A percentile compares a stretch with the other conserved stretches of the same genome.
These are phyloP conservation scores for Enteromius afrohamiltoni DNA, from an alignment of 2,797 vertebrate genomes.

Conservation along the genomic window DNA sequence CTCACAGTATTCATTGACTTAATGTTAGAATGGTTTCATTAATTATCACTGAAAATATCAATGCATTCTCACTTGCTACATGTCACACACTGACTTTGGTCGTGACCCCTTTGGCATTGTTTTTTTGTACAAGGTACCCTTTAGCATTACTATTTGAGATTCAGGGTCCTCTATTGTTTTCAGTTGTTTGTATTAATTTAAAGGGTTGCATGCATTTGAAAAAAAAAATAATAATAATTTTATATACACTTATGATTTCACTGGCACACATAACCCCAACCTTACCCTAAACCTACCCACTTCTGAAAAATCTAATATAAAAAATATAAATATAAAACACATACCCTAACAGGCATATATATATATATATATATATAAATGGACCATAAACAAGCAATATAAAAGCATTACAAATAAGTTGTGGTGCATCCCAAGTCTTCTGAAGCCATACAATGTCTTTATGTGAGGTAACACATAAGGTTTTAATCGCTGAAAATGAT, in stretches of 20 bases:
- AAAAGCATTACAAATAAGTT: background rate
- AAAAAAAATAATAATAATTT: background rate
- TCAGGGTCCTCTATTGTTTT: background rate
- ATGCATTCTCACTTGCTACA: background rate
- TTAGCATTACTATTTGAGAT: background rate
- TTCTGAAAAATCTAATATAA: too few species aligned
- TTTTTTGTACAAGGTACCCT: background rate
- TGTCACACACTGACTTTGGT: background rate
- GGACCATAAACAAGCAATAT: background rate
- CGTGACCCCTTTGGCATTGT: too few species aligned
- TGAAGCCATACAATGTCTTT: background rate
- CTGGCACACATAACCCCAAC: background rate
- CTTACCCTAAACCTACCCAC: background rate
- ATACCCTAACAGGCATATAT: too few species aligned
- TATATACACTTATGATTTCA: background rate
- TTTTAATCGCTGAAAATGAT: background rate
- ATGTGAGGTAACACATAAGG: background rate
- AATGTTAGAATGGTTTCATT: constrained; percentile 1
- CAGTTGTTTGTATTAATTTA: too few species aligned
- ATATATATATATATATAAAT: too few species aligned
- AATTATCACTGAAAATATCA: background rate
- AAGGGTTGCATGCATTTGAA: too few species aligned
- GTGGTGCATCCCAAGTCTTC: background rate
- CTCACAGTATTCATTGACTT: background rate
- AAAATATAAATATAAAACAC: background rate